Evolutionary conservation across 2,797 vertebrate species (phyloP), one percentile per base, ranked within the genome.

Genomic region (Argentina silus): DNA sequence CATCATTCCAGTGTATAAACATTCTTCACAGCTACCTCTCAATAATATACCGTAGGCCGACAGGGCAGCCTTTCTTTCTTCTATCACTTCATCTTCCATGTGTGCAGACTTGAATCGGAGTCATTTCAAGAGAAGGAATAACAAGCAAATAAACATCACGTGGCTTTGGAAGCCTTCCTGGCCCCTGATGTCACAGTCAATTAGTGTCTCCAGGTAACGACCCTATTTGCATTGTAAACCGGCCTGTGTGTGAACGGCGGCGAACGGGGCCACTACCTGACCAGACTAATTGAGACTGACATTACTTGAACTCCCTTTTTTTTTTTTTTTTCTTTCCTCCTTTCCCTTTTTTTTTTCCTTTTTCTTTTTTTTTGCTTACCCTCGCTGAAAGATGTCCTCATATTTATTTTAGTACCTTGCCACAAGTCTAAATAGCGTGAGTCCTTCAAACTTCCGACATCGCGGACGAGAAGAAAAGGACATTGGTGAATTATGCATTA

Each of bases 231-330:
- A 96, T 96, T 94, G 94, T 93, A 94, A 96, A 95, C 91, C 87
- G 95, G 93, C 93, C 92, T 93, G 93, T 91, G 95, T 95, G 93
- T 94, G 93, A 93, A 93, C 91, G 92, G 11, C 27, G 94, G 95
- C 96, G 96, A 97, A 97, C 96, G 95, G 95, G 94, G 94, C 93
- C 92, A 93, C 92, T 93, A 96, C 95, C 95, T 93, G 94, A 95
- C 90, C 93, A 94, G 93, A 94, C 94, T 96, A 96, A 98, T 97
- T 96, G 95, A 95, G 96, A 96, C 93, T 95, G 96, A 96, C 96
- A 96, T 94, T 90, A 94, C 93, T 95, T 95, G 95, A 97, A 96
- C 96, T 95, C 93, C 91, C 92, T 92, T 81, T 74, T 72, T 57
- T 90, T 93, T 84, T 79, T 76, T 57, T 73, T 60, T 47, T 9